Evolutionary conservation across 2,888 invertebrate species (phyloP).

Genomic region (Phortica okadai): DNA sequence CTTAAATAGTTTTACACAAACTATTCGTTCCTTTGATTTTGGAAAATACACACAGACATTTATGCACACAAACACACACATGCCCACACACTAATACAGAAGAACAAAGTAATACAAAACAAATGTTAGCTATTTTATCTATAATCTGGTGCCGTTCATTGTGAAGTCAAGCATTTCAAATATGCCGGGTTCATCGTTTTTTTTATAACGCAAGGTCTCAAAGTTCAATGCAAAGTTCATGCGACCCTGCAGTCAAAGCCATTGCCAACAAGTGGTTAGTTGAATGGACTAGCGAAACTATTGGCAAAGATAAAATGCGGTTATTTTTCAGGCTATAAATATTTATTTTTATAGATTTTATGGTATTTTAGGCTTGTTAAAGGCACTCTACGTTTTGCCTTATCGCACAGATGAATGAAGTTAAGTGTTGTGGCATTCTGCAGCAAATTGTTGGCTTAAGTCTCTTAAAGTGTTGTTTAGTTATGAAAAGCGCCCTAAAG

Average conservation of each 20-base stretch:
- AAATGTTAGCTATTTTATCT: not conserved
- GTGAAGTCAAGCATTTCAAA: conserved; percentile 31
- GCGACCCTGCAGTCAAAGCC: conserved; percentile 61
- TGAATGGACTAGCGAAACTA: not conserved
- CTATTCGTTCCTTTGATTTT: not conserved
- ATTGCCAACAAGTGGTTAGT: conserved; percentile 61
- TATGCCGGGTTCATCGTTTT: conserved; percentile 24
- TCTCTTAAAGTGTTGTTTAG: no score
- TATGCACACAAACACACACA: not conserved
- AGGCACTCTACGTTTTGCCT: no score
- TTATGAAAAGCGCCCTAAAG: not conserved
- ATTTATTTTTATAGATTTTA: not conserved
- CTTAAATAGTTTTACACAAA: not conserved
- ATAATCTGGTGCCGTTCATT: conserved; percentile 10
- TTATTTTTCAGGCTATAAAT: not conserved
- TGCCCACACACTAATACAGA: not conserved
- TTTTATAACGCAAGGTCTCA: conserved; percentile 40
- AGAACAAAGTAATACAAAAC: not conserved
- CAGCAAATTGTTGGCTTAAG: no score
- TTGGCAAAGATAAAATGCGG: not conserved
- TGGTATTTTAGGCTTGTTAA: not conserved
- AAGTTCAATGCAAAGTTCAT: conserved; percentile 65
- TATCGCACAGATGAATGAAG: no score
- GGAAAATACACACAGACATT: not conserved
- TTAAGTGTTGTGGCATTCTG: no score